Percentiles rank a stretch among this genome's conserved stretches.
Evolutionary conservation across 2,797 vertebrate genomes (phyloP).

Genomic region (Agapornis canus): DNA sequence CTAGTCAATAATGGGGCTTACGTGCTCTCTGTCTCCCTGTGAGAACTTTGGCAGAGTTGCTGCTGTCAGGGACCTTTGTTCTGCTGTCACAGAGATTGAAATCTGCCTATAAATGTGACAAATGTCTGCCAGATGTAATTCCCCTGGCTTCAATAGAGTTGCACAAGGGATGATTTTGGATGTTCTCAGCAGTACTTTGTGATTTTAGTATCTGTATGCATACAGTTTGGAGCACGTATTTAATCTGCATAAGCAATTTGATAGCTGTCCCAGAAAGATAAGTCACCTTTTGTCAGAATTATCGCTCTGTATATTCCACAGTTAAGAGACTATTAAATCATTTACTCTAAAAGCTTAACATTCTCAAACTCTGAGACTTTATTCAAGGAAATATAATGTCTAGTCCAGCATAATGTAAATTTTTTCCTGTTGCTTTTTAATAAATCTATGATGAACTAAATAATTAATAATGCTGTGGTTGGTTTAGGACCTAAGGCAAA

Average conservation of each 20-base stretch:
- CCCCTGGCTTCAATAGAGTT: conserved; percentile 34
- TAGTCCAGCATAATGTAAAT: not conserved
- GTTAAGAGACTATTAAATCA: conserved; percentile 48
- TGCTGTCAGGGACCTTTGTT: conserved; percentile 30
- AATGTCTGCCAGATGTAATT: not conserved
- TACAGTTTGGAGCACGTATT: conserved; percentile 30
- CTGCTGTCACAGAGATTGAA: conserved; percentile 43
- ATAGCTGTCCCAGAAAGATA: conserved; percentile 42
- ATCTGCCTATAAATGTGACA: conserved; percentile 41
- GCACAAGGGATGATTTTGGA: conserved; percentile 46
- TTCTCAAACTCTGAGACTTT: conserved; percentile 13
- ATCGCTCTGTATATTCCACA: conserved; percentile 16
- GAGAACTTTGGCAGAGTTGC: not conserved
- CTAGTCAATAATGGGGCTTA: not conserved
- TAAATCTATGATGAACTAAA: not conserved
- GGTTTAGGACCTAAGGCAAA: not conserved
- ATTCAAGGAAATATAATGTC: not conserved
- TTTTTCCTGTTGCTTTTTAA: not conserved
- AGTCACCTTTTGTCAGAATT: conserved; percentile 53
- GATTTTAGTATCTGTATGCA: conserved; percentile 32
- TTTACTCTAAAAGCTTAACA: conserved; percentile 40
- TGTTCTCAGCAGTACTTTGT: conserved; percentile 29
- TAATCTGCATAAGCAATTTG: conserved; percentile 57
- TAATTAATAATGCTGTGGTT: not conserved
- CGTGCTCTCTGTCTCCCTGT: not conserved